Conservation (phyloP, 1,140 invertebrate species). For the Pissodes strobi region DNA sequence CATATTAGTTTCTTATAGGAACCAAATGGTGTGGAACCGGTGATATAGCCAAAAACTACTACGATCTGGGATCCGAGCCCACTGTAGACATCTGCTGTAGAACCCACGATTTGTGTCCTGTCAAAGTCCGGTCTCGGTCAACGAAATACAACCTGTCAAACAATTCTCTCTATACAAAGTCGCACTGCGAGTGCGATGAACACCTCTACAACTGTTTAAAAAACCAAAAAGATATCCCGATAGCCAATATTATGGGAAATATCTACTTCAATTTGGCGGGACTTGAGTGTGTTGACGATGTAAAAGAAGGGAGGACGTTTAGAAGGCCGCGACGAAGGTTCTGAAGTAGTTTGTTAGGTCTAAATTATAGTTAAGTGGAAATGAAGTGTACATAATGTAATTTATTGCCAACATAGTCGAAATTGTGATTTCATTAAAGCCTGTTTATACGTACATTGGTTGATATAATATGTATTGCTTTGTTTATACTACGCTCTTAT, state of each 20-base stretch:
- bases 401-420: constrained; percentile 15
- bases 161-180: constrained; percentile 84
- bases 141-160: constrained; percentile 81
- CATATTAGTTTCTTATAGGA: constrained; percentile 61
- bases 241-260: constrained; percentile 78
- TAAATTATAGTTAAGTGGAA: constrained; percentile 5
- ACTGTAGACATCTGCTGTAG: constrained; percentile 82
- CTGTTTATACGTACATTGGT: constrained; percentile 5
- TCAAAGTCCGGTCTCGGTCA: constrained; percentile 74
- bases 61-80: constrained; percentile 74
- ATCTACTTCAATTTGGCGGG: constrained; percentile 86
- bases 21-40: constrained; percentile 90
- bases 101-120: constrained; percentile 79
- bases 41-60: constrained; percentile 80
- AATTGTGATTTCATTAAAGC: constrained; percentile 16
- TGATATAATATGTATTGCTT: too few species aligned
- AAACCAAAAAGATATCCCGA: constrained; percentile 65
- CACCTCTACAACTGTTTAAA: constrained; percentile 82
- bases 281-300: constrained; percentile 75
- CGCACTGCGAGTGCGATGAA: constrained; percentile 84
- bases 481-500: too few species aligned
- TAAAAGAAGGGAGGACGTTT: constrained; percentile 50
- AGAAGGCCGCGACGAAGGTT: constrained; percentile 46
- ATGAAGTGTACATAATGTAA: constrained; percentile 5
- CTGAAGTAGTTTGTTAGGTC: constrained; percentile 25